Evolutionary conservation across 92 coral and sea anemone genomes (phyloP).

Genomic region (Parazoanthus swiftii): DNA sequence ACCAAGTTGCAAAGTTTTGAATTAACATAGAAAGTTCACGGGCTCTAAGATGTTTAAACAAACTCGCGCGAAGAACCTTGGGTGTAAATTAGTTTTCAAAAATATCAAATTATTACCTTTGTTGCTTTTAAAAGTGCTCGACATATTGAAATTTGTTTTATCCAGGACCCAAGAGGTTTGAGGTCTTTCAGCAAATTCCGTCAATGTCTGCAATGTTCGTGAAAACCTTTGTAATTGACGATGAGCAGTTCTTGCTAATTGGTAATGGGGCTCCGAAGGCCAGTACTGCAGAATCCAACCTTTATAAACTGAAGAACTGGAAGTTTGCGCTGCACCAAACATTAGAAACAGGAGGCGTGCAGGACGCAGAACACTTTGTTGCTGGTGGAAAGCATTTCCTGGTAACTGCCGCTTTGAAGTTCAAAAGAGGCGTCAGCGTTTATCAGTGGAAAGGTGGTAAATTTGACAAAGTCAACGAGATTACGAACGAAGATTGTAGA

Average conservation of each 20-base stretch:
- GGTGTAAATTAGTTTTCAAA: not conserved
- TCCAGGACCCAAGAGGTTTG: not conserved
- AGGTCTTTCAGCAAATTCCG: not conserved
- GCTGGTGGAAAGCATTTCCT: slow-evolving; percentile 7
- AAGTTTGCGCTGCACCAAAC: not conserved
- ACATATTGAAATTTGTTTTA: not conserved
- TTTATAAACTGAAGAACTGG: not conserved
- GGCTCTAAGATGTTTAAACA: too few species aligned
- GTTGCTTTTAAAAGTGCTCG: not conserved
- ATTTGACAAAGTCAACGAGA: not conserved
- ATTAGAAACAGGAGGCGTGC: not conserved
- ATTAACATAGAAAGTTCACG: too few species aligned
- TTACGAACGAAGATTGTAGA: not conserved
- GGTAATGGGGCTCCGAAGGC: not conserved
- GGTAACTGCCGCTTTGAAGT: not conserved
- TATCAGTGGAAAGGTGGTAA: not conserved
- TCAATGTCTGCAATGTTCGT: not conserved
- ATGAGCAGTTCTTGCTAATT: not conserved
- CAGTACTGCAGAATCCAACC: not conserved
- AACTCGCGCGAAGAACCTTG: not conserved
- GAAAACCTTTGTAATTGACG: not conserved
- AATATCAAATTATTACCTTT: too few species aligned
- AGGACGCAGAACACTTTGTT: not conserved
- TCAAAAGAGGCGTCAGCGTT: not conserved
- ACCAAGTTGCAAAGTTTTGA: too few species aligned